Percentiles rank a stretch among this genome's conserved stretches.
Conservation (phyloP, 2,888 invertebrate genomes). For the Watsonalla cultraria region DNA sequence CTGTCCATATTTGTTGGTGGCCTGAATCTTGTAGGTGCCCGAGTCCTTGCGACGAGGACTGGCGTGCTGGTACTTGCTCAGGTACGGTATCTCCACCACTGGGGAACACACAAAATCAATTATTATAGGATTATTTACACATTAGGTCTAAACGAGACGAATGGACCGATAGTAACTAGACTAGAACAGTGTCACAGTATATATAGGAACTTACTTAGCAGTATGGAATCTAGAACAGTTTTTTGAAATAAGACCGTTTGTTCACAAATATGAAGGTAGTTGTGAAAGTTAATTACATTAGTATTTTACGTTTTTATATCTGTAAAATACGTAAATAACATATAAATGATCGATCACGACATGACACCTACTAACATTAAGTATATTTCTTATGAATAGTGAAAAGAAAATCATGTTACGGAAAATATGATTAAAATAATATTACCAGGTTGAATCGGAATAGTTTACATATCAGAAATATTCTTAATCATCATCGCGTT, state of each 20-base stretch:
- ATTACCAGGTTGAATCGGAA: too few species aligned
- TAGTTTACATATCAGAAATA: neutral
- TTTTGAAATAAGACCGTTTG: neutral
- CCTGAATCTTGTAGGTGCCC: constrained; percentile 92
- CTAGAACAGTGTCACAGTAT: neutral
- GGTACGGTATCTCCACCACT: constrained; percentile 90
- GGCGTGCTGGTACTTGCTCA: constrained; percentile 92
- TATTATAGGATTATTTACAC: neutral
- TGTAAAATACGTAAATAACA: too few species aligned
- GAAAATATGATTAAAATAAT: too few species aligned
- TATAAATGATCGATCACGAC: too few species aligned
- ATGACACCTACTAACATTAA: too few species aligned
- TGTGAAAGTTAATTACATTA: too few species aligned
- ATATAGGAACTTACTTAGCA: neutral
- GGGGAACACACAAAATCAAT: constrained; percentile 24
- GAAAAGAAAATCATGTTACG: too few species aligned
- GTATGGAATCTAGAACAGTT: neutral
- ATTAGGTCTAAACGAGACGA: neutral
- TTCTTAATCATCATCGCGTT: too few species aligned
- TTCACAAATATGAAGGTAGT: too few species aligned
- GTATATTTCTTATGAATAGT: too few species aligned
- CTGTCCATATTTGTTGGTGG: constrained; percentile 91
- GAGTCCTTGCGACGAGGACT: constrained; percentile 92
- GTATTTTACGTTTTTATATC: too few species aligned
- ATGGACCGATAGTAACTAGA: neutral